Conservation (phyloP, 1,140 invertebrate genomes). For the Drosophila kurseongensis region DNA sequence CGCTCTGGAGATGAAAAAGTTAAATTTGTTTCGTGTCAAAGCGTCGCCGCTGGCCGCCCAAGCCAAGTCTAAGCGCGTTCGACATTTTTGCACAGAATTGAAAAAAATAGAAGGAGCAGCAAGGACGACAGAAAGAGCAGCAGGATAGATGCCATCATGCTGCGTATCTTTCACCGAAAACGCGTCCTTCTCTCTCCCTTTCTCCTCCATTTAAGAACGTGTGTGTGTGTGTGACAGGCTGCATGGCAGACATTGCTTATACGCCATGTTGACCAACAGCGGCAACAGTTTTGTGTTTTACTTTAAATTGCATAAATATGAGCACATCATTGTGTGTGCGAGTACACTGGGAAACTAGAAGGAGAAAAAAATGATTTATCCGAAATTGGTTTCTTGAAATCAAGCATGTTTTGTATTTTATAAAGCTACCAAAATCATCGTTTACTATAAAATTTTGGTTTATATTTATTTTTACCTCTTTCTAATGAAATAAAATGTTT, state of each 20-base stretch:
- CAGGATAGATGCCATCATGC: constrained; percentile 53
- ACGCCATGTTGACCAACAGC: constrained; percentile 75
- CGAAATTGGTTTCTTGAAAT: too few relatives aligned
- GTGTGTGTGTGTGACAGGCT: constrained; percentile 43
- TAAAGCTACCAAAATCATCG: too few relatives aligned
- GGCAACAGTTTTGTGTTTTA: constrained; percentile 78
- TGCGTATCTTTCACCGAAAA: constrained; percentile 24
- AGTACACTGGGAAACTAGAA: background rate
- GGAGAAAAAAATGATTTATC: too few relatives aligned
- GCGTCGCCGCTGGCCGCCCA: constrained; percentile 61
- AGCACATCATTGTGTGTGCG: constrained; percentile 38
- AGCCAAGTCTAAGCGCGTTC: constrained; percentile 76
- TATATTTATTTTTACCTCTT: too few relatives aligned
- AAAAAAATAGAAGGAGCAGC: constrained; percentile 50
- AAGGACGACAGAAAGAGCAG: constrained; percentile 24
- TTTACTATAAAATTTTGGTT: too few relatives aligned
- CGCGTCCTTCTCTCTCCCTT: background rate
- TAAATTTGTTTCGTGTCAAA: constrained; percentile 83
- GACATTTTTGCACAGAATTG: constrained; percentile 77
- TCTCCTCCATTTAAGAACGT: background rate
- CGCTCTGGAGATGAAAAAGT: constrained; percentile 79
- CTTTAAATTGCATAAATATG: constrained; percentile 82
- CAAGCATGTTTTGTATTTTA: too few relatives aligned
- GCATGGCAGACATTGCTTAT: constrained; percentile 66
- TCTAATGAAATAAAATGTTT: too few relatives aligned